phyloP scores from a whole-genome alignment of 2,888 invertebrate species.

The Cryptophagus acutangulus region DNA sequence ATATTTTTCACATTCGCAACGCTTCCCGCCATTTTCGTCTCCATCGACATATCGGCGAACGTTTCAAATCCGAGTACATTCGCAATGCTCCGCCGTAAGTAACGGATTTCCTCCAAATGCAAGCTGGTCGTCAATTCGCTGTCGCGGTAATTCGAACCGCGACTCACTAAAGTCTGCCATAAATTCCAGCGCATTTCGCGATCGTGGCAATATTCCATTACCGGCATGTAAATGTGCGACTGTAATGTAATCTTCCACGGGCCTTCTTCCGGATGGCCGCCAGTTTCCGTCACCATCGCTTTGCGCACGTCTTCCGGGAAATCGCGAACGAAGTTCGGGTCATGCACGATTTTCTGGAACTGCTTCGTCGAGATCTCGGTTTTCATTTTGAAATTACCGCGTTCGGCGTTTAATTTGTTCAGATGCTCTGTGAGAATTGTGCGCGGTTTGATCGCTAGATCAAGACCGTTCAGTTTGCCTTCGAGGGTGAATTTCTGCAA shows the following conservation, averaged over 20 bases:
- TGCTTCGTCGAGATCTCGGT: slow-evolving; percentile 59
- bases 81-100: slow-evolving; percentile 65
- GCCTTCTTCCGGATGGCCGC: slow-evolving; percentile 58
- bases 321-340: slow-evolving; percentile 62
- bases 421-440: slow-evolving; percentile 54
- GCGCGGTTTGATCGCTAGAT: slow-evolving; percentile 54
- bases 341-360: slow-evolving; percentile 63
- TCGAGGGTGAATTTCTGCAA: slow-evolving; percentile 75
- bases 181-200: slow-evolving; percentile 73
- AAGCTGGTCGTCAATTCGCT: slow-evolving; percentile 65
- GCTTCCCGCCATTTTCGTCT: slow-evolving; percentile 87
- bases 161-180: slow-evolving; percentile 73
- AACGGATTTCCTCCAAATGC: slow-evolving; percentile 73
- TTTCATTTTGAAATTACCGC: slow-evolving; percentile 62
- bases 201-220: slow-evolving; percentile 82
- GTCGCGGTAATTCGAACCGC: slow-evolving; percentile 64
- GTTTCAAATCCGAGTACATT: slow-evolving; percentile 71
- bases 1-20: slow-evolving; percentile 68
- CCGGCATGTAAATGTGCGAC: slow-evolving; percentile 64
- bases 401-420: slow-evolving; percentile 54
- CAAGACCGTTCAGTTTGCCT: slow-evolving; percentile 77
- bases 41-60: slow-evolving; percentile 84
- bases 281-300: slow-evolving; percentile 58
- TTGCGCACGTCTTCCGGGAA: slow-evolving; percentile 68
- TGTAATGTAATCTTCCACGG: slow-evolving; percentile 83